phyloP scores from a whole-genome alignment of 2,888 invertebrate genomes.

The Eupithecia pulchellata region DNA sequence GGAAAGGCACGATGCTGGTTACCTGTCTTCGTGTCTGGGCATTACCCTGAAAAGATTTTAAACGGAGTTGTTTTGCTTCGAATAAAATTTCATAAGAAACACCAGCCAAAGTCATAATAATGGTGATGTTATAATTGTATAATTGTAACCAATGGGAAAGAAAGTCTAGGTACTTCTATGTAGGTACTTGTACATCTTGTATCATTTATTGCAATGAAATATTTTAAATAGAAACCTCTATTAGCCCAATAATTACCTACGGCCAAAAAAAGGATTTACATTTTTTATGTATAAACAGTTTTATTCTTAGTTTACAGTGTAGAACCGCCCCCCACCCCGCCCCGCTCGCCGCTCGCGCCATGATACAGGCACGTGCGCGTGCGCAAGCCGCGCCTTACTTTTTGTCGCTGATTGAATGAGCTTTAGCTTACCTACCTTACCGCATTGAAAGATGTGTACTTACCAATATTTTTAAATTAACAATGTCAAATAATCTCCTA shows the following conservation, averaged over 20 bases:
- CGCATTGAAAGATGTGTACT: background rate
- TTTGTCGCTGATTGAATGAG: background rate
- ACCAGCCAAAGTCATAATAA: background rate
- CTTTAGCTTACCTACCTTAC: background rate
- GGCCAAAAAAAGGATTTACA: too few relatives aligned
- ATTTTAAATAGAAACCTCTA: too few relatives aligned
- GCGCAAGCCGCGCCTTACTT: conserved; percentile 20
- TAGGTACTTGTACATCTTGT: too few relatives aligned
- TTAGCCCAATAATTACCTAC: too few relatives aligned
- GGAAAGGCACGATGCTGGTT: conserved; percentile 8
- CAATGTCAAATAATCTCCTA: background rate
- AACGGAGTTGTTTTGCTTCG: background rate
- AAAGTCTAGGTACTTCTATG: background rate
- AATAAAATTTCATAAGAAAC: background rate
- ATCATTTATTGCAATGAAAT: too few relatives aligned
- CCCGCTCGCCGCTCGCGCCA: background rate
- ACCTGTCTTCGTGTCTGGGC: conserved; percentile 26
- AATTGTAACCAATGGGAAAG: background rate
- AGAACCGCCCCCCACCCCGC: too few relatives aligned
- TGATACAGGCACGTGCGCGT: conserved; percentile 13
- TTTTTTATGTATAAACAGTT: too few relatives aligned
- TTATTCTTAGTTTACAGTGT: too few relatives aligned
- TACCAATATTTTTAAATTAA: background rate
- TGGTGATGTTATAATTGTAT: too few relatives aligned
- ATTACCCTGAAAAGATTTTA: background rate